Conservation (phyloP, 2,888 invertebrate genomes). For the Dendrolimus pini region DNA sequence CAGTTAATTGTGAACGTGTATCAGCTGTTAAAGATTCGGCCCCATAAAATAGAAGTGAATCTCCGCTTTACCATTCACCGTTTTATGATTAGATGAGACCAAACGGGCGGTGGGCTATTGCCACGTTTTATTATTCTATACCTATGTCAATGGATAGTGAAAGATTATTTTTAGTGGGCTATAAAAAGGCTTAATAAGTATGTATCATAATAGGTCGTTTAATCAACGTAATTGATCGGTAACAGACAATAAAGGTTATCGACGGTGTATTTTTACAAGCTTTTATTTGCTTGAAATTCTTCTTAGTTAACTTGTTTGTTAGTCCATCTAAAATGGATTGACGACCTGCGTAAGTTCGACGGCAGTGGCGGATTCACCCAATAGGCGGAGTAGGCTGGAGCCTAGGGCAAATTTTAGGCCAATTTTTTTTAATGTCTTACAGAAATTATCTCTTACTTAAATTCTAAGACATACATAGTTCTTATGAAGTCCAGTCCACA, state of each 20-base stretch:
- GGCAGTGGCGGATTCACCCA: no score
- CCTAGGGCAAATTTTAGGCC: no score
- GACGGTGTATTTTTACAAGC: no score
- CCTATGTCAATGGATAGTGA: constrained; percentile 20
- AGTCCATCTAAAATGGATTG: no score
- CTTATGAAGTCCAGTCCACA: no score
- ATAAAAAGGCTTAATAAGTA: constrained; percentile 21
- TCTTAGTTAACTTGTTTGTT: no score
- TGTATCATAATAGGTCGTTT: constrained; percentile 17
- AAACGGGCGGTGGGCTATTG: constrained; percentile 13
- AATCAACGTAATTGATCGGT: constrained; percentile 17
- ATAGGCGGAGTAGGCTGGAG: no score
- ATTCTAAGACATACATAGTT: no score
- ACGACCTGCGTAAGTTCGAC: no score
- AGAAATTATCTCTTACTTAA: no score
- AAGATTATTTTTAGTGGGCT: constrained; percentile 24
- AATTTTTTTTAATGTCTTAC: no score
- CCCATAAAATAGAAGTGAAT: constrained; percentile 15
- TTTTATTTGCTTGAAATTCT: no score
- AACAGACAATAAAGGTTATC: constrained; percentile 4
- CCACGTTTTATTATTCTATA: constrained; percentile 18
- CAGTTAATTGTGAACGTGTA: background rate
- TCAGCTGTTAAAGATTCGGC: constrained; percentile 5
- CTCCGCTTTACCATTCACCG: constrained; percentile 6
- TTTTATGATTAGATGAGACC: constrained; percentile 16